A percentile compares a stretch with the other conserved stretches of the same genome.
Conservation (phyloP, 2,797 vertebrate genomes). For the Hippoglossus hippoglossus region DNA sequence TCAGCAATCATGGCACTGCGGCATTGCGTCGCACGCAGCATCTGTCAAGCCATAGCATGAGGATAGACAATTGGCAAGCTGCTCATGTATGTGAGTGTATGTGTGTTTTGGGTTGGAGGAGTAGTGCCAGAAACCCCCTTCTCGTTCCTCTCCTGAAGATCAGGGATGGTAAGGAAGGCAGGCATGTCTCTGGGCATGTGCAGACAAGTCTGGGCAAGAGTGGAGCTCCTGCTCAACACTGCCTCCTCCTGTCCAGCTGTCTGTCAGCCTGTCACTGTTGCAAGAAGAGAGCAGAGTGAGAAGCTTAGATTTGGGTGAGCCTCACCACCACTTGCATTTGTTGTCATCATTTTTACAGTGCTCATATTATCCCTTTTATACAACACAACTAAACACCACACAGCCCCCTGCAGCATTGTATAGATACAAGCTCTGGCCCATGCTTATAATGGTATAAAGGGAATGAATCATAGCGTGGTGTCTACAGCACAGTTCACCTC, state of each 20-base stretch:
- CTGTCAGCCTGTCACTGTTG: neutral
- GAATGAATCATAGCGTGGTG: neutral
- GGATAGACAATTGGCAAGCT: slow-evolving; percentile 23
- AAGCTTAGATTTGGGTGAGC: neutral
- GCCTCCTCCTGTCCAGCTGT: slow-evolving; percentile 41
- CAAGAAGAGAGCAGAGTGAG: neutral
- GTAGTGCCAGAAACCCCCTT: slow-evolving; percentile 5
- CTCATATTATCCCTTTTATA: slow-evolving; percentile 7
- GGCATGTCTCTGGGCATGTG: slow-evolving; percentile 51
- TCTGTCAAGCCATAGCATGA: slow-evolving; percentile 32
- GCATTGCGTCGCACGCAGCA: slow-evolving; percentile 5
- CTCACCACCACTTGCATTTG: slow-evolving; percentile 1
- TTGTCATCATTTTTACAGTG: slow-evolving; percentile 16
- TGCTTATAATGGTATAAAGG: neutral
- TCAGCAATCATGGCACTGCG: slow-evolving; percentile 1
- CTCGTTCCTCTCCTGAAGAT: slow-evolving; percentile 1
- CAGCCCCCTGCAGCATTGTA: neutral
- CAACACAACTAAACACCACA: slow-evolving; percentile 17
- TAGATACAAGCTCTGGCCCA: neutral
- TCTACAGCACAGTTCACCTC: slow-evolving; percentile 56
- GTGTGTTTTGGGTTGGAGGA: neutral
- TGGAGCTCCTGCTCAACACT: slow-evolving; percentile 35
- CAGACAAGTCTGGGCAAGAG: slow-evolving; percentile 28
- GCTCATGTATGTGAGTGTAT: neutral
- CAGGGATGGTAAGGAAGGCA: slow-evolving; percentile 5